Evolutionary conservation across 2,113 vertebrate genomes (phyloP), one percentile per base, ranked within the genome.

Genomic region (Sturnira hondurensis): DNA sequence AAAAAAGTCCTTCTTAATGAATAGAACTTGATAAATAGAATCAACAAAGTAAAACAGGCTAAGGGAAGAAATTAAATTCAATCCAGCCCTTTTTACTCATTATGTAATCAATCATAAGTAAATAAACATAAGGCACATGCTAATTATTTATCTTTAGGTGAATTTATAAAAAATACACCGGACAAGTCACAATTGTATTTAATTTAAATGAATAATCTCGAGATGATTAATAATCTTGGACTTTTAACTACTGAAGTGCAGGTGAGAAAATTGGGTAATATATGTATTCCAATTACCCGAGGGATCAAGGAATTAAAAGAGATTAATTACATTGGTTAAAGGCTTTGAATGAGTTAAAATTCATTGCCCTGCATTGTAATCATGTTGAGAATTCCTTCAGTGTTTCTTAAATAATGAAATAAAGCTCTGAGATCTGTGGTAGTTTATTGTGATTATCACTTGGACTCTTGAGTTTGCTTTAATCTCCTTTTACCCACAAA

Each of bases 301-400:
- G n/a, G 2, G 12, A 14, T 88, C 65, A 70, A 52, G 13, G 13
- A 71, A 73, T 76, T n/a, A 67, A 65, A 50, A 7, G 45, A 1
- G n/a, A 43, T 43, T 50, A 54, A 85, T 81, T 77, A 93, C 24
- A 68, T 43, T 36, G n/a, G 22, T 6, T 6, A 80, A 78, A 93
- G 1, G 5, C 80, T 94, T 95, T 56, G 56, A 22, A 71, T 76
- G 14, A 94, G 31, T 84, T 93, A 88, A 80, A 96, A 76, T 76
- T 28, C 52, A 85, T 76, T 19, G 6, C 15, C 2, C 33, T 0
- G 45, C 0, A 1, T 65, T 76, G 4, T 13, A 89, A 89, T n/a
- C 16, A 67, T 86, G 7, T 56, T 86, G 65, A 36, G 1, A 93
- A 36, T 78, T 84, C 26, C 52, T 82, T 81, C 33, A 24, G 28